Conservation (phyloP, 2,113 vertebrate species). For the Peromyscus polionotus region DNA sequence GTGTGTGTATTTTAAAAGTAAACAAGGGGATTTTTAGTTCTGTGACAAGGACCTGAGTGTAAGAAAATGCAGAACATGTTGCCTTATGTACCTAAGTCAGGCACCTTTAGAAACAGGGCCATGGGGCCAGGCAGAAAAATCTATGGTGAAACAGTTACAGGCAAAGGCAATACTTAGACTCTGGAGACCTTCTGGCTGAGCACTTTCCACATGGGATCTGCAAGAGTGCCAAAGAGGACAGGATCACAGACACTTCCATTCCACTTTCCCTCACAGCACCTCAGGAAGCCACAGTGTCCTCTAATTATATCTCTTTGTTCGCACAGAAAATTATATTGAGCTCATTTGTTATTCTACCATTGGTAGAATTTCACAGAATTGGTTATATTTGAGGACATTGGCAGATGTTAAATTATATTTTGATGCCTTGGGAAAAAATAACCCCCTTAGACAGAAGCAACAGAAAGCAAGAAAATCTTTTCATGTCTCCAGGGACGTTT, state of each 20-base stretch:
- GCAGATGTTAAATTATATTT: neutral
- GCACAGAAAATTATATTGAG: constrained; percentile 30
- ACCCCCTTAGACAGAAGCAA: neutral
- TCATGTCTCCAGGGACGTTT: neutral
- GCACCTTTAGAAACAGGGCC: neutral
- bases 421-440: neutral
- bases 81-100: neutral
- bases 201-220: constrained; percentile 11
- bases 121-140: neutral
- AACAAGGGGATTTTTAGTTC: constrained; percentile 1
- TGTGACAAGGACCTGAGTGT: neutral
- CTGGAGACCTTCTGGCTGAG: neutral
- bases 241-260: constrained; percentile 47
- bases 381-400: neutral
- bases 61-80: neutral
- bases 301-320: constrained; percentile 62
- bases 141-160: neutral
- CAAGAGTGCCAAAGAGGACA: neutral
- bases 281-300: constrained; percentile 15
- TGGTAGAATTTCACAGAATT: constrained; percentile 15
- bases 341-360: constrained; percentile 56
- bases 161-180: constrained; percentile 1
- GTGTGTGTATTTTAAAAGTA: neutral
- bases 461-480: constrained; percentile 2
- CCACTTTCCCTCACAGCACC: neutral